A percentile compares a stretch with the other conserved stretches of the same genome.
These are phyloP conservation scores for Malurus leucopterus DNA, from an alignment of 2,797 vertebrate genomes.

Conservation along the genomic window DNA sequence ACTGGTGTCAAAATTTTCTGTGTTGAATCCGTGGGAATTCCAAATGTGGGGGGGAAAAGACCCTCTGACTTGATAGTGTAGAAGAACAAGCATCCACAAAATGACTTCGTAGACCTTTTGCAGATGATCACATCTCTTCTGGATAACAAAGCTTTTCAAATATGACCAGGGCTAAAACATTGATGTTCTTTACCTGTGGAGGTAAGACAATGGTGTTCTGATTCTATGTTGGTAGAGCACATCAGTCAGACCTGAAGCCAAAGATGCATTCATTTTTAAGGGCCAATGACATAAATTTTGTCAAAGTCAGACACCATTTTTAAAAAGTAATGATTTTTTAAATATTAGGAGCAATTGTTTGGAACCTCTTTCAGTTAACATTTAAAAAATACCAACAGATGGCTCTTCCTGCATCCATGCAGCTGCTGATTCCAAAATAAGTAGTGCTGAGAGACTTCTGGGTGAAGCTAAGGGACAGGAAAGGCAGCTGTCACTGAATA, in stretches of 20 bases:
- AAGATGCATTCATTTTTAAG: neutral
- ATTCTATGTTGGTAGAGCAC: neutral
- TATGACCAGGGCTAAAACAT: neutral
- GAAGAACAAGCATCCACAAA: neutral
- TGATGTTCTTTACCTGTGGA: neutral
- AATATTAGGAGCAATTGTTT: constrained; percentile 42
- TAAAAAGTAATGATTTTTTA: neutral
- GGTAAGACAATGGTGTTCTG: neutral
- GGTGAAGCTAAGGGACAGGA: constrained; percentile 64
- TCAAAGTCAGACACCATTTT: neutral
- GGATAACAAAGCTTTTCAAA: neutral
- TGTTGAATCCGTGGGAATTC: neutral
- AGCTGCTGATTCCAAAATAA: constrained; percentile 71
- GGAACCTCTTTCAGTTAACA: constrained; percentile 58
- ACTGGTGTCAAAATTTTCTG: neutral
- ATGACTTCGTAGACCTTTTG: neutral
- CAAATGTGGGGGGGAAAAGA: neutral
- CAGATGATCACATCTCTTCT: rapidly evolving
- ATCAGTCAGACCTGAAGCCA: neutral
- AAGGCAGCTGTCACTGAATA: constrained; percentile 75
- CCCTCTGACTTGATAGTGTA: neutral
- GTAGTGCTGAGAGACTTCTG: constrained; percentile 73
- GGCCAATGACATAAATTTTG: neutral
- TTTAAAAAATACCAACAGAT: constrained; percentile 74
- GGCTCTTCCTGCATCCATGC: constrained; percentile 63